A percentile compares a stretch with the other conserved stretches of the same genome.
Evolutionary conservation across 1,140 invertebrate genomes (phyloP).

Genomic region (Rhagoletis zephyria): DNA sequence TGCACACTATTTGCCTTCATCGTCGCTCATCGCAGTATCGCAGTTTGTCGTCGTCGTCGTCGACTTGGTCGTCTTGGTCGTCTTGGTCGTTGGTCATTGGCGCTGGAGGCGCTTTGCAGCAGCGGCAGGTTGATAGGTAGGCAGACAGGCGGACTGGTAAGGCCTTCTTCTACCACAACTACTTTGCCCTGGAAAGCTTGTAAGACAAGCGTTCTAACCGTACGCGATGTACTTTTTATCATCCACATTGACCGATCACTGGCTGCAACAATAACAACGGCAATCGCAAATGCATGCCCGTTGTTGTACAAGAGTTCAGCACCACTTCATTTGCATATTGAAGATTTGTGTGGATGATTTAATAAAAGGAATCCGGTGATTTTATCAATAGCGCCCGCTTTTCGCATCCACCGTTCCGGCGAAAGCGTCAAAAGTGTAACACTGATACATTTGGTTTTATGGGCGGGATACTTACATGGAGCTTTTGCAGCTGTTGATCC

Average conservation of each 20-base stretch:
- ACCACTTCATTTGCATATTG: constrained; percentile 50
- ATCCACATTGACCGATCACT: constrained; percentile 6
- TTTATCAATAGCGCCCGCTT: constrained; percentile 41
- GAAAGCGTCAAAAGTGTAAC: constrained; percentile 36
- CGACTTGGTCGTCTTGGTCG: background rate
- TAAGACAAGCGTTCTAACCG: constrained; percentile 27
- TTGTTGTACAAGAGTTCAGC: constrained; percentile 14
- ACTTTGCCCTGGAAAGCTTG: background rate
- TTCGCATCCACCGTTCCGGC: background rate
- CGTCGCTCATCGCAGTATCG: background rate
- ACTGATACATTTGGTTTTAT: constrained; percentile 22
- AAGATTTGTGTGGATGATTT: constrained; percentile 51
- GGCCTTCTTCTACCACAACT: constrained; percentile 6
- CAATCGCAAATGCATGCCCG: background rate
- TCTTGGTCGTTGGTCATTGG: constrained; percentile 3
- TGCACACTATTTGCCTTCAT: constrained; percentile 5
- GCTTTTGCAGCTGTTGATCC: constrained; percentile 18
- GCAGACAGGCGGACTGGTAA: constrained; percentile 30
- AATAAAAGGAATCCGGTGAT: constrained; percentile 50
- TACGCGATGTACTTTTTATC: constrained; percentile 23
- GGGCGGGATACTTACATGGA: constrained; percentile 3
- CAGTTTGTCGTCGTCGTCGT: background rate
- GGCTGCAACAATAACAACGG: background rate
- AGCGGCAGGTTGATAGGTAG: constrained; percentile 7
- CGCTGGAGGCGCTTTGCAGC: constrained; percentile 2